Evolutionary conservation across 2,113 vertebrate genomes (phyloP).

Genomic region (Haemorhous mexicanus): DNA sequence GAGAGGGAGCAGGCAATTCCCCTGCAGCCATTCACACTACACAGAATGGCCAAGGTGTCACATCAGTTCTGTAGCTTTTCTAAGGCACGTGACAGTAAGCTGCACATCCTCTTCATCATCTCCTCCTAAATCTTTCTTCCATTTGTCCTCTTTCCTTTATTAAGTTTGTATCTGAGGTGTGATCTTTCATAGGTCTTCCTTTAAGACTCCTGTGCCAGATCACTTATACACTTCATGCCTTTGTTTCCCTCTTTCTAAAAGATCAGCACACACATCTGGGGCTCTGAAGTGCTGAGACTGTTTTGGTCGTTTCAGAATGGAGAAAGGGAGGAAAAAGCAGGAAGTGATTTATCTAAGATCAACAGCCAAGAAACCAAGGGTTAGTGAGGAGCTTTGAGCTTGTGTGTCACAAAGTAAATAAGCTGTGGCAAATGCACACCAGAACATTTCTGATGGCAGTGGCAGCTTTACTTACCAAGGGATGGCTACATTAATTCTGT

Average conservation of each 20-base stretch:
- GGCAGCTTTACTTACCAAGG: background rate
- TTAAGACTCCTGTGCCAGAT: background rate
- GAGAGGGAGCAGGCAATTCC: background rate
- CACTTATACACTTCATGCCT: background rate
- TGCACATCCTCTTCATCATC: background rate
- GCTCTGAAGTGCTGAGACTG: background rate
- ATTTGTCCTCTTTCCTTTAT: background rate
- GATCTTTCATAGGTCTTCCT: background rate
- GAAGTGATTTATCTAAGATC: slow-evolving; percentile 1
- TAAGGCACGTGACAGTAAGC: background rate
- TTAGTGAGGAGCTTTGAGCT: background rate
- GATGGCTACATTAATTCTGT: background rate
- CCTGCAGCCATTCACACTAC: background rate
- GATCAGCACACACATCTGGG: background rate
- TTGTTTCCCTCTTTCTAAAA: background rate
- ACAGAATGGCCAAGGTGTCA: background rate
- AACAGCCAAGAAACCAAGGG: slow-evolving; percentile 13
- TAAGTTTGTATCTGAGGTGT: background rate
- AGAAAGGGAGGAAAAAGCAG: slow-evolving; percentile 15
- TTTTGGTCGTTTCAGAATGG: background rate
- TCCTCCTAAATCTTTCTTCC: background rate
- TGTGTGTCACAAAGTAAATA: slow-evolving; percentile 32
- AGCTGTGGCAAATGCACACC: background rate
- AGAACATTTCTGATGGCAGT: background rate
- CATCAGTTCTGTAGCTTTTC: background rate